Percentiles rank a stretch among this genome's conserved stretches.
These are phyloP conservation scores for Apodemia zela DNA, from an alignment of 2,888 invertebrate genomes.

Conservation along the genomic window DNA sequence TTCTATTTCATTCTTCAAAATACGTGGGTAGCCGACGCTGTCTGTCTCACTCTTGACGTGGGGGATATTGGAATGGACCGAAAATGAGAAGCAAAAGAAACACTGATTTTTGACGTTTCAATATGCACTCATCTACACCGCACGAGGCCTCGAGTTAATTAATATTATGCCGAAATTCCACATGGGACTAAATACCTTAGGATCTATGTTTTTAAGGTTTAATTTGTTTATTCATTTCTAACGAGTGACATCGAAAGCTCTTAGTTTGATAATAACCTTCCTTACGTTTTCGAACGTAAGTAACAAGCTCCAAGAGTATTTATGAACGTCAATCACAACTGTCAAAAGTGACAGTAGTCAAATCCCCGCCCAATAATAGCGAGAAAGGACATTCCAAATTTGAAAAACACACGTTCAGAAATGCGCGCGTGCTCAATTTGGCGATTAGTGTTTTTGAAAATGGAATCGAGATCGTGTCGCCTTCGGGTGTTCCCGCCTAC, in stretches of 20 bases:
- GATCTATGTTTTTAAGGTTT: slow-evolving; percentile 29
- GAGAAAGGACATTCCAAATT: slow-evolving; percentile 71
- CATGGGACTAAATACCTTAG: slow-evolving; percentile 39
- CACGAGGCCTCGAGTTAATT: slow-evolving; percentile 55
- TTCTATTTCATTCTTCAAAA: slow-evolving; percentile 64
- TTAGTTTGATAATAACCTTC: slow-evolving; percentile 59
- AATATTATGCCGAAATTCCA: slow-evolving; percentile 44
- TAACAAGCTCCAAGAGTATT: slow-evolving; percentile 72
- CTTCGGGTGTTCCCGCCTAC: slow-evolving; percentile 74
- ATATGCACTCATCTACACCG: slow-evolving; percentile 71
- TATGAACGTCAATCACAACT: slow-evolving; percentile 76
- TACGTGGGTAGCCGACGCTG: slow-evolving; percentile 49
- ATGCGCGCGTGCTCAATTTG: slow-evolving; percentile 73
- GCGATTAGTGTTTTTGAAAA: slow-evolving; percentile 79
- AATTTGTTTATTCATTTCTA: slow-evolving; percentile 29
- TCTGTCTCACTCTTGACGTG: slow-evolving; percentile 64
- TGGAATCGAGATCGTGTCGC: slow-evolving; percentile 77
- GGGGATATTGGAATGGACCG: slow-evolving; percentile 69
- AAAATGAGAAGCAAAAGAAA: slow-evolving; percentile 77
- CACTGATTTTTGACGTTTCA: slow-evolving; percentile 72
- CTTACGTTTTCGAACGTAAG: slow-evolving; percentile 49
- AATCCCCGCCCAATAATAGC: slow-evolving; percentile 71
- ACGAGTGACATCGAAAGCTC: slow-evolving; percentile 52
- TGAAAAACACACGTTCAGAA: slow-evolving; percentile 75
- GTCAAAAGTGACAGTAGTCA: slow-evolving; percentile 77